Conservation (phyloP, 2,113 vertebrate species). For the Solea solea region DNA sequence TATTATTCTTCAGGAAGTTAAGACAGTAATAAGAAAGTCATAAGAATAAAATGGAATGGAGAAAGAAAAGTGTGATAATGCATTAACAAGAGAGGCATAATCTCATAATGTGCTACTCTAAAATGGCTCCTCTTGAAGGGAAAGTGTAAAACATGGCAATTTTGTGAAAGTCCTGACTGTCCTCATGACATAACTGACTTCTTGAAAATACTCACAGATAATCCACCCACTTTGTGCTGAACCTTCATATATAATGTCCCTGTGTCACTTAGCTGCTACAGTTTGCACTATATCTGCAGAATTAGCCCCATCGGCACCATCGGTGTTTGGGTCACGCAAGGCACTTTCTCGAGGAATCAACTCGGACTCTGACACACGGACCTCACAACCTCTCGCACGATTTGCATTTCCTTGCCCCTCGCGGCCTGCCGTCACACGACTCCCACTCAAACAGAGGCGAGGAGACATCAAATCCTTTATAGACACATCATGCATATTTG, state of each 20-base stretch:
- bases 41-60: neutral
- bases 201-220: constrained; percentile 9
- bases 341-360: constrained; percentile 45
- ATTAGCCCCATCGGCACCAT: constrained; percentile 13
- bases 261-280: constrained; percentile 4
- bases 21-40: neutral
- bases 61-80: neutral
- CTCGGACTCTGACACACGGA: constrained; percentile 51
- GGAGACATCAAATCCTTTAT: constrained; percentile 69
- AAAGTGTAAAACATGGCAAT: constrained; percentile 7
- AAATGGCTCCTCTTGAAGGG: neutral
- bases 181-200: neutral
- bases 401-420: constrained; percentile 37
- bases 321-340: constrained; percentile 24
- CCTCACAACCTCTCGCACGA: constrained; percentile 8
- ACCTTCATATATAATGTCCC: constrained; percentile 1
- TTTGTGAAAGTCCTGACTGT: constrained; percentile 27
- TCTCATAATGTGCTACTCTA: neutral
- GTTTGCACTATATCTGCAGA: constrained; percentile 1
- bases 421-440: constrained; percentile 35
- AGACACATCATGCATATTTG: constrained; percentile 77
- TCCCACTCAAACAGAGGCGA: constrained; percentile 51
- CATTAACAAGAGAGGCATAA: constrained; percentile 1
- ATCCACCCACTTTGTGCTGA: constrained; percentile 10
- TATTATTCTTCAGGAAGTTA: neutral